phyloP scores from a whole-genome alignment of 1,140 invertebrate species.

The Aphaenogaster floridana region DNA sequence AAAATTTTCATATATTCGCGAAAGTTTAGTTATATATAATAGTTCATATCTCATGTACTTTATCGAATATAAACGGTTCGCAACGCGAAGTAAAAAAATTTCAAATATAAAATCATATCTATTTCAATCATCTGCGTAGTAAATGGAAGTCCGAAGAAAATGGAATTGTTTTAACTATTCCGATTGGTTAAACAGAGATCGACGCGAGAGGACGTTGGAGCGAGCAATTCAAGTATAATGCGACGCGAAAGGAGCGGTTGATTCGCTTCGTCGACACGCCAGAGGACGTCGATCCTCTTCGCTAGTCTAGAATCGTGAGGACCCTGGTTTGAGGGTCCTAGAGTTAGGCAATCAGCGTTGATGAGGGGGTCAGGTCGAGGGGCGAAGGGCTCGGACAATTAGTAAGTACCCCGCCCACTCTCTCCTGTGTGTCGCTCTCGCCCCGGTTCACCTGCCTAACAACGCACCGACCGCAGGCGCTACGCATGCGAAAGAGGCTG shows the following conservation, averaged over 20 bases:
- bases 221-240: constrained; percentile 47
- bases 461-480: constrained; percentile 73
- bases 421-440: constrained; percentile 68
- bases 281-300: constrained; percentile 62
- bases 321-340: constrained; percentile 82
- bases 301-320: constrained; percentile 72
- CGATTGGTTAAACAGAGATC: constrained; percentile 13
- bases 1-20: constrained; percentile 15
- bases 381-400: constrained; percentile 85
- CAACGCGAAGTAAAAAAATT: not conserved
- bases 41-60: constrained; percentile 14
- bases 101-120: not conserved
- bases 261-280: constrained; percentile 61
- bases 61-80: constrained; percentile 21
- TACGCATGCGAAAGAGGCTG: constrained; percentile 70
- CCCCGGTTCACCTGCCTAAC: constrained; percentile 68
- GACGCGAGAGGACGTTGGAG: not conserved
- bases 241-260: constrained; percentile 58
- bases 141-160: not conserved
- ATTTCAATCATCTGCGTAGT: not conserved
- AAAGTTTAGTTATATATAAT: not conserved
- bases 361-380: constrained; percentile 81
- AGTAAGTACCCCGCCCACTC: constrained; percentile 80
- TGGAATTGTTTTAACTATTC: constrained; percentile 25
- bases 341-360: constrained; percentile 87